These are phyloP conservation scores for Lasioglossum lativentre DNA, from an alignment of 2,888 invertebrate genomes.

Conservation along the genomic window DNA sequence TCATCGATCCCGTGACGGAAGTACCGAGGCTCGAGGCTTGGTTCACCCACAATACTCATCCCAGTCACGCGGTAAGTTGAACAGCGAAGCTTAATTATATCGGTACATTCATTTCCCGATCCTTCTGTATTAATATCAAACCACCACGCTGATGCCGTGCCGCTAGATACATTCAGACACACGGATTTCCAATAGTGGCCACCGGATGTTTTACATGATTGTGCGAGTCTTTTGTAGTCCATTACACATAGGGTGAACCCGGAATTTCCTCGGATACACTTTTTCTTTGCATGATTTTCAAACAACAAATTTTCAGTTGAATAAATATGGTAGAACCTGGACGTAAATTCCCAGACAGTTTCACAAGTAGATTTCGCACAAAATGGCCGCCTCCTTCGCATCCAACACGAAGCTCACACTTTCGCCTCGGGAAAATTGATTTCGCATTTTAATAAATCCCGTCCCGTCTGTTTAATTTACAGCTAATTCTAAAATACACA, in stretches of 20 bases:
- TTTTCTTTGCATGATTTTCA: neutral
- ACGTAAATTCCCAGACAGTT: neutral
- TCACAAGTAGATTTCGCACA: neutral
- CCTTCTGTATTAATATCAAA: slow-evolving; percentile 8
- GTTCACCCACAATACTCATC: slow-evolving; percentile 99
- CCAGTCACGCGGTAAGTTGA: slow-evolving; percentile 91
- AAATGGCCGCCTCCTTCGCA: too few species aligned
- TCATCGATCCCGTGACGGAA: slow-evolving; percentile 99
- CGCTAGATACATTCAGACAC: too few species aligned
- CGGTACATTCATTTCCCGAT: slow-evolving; percentile 60
- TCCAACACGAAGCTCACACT: neutral
- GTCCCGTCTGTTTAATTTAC: slow-evolving; percentile 51
- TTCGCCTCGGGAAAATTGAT: neutral
- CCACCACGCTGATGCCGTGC: neutral
- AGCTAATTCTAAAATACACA: slow-evolving; percentile 98
- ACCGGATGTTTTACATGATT: neutral
- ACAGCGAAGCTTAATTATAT: slow-evolving; percentile 40
- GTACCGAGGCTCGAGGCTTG: slow-evolving; percentile 97
- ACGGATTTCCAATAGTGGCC: neutral
- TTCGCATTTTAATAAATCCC: neutral
- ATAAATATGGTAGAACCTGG: neutral
- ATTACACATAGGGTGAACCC: neutral
- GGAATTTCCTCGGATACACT: neutral
- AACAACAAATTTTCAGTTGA: neutral
- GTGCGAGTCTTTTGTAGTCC: neutral